phyloP scores from a whole-genome alignment of 1,140 invertebrate species.

The Drosophila pandora region DNA sequence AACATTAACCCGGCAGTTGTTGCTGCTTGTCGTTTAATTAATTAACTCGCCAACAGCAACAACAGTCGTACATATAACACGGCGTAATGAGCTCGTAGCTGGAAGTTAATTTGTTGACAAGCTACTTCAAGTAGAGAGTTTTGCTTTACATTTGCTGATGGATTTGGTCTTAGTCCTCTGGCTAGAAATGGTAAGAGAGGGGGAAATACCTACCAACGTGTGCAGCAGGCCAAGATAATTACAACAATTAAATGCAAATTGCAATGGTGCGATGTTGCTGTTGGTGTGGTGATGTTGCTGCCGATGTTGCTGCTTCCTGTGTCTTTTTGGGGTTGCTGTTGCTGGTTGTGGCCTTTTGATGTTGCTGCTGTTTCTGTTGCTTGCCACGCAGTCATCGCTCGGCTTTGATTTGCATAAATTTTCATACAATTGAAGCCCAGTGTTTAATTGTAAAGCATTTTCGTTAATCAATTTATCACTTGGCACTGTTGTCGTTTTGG shows the following conservation, averaged over 20 bases:
- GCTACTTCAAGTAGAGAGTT: conserved; percentile 59
- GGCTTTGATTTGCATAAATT: conserved; percentile 77
- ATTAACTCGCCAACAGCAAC: conserved; percentile 65
- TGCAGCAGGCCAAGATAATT: conserved; percentile 83
- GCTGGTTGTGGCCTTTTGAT: conserved; percentile 49
- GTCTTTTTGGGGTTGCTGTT: conserved; percentile 41
- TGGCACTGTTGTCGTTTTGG: conserved; percentile 30
- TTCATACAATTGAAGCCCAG: conserved; percentile 68
- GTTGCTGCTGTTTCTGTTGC: conserved; percentile 36
- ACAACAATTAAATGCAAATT: conserved; percentile 83
- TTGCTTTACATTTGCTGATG: conserved; percentile 70
- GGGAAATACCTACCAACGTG: conserved; percentile 68
- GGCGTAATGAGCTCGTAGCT: conserved; percentile 45
- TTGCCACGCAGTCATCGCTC: conserved; percentile 71
- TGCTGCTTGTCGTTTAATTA: conserved; percentile 73
- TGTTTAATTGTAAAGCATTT: conserved; percentile 68
- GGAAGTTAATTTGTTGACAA: conserved; percentile 78
- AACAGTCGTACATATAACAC: conserved; percentile 21
- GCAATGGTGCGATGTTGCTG: conserved; percentile 55
- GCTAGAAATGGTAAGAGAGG: conserved; percentile 13
- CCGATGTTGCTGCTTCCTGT: conserved; percentile 23
- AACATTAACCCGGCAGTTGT: conserved; percentile 39
- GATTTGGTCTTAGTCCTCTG: conserved; percentile 40
- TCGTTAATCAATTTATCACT: conserved; percentile 58
- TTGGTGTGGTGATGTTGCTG: conserved; percentile 43